Evolutionary conservation across 2,797 vertebrate species (phyloP), one percentile per base, ranked within the genome.

Genomic region (Pipistrellus kuhlii): DNA sequence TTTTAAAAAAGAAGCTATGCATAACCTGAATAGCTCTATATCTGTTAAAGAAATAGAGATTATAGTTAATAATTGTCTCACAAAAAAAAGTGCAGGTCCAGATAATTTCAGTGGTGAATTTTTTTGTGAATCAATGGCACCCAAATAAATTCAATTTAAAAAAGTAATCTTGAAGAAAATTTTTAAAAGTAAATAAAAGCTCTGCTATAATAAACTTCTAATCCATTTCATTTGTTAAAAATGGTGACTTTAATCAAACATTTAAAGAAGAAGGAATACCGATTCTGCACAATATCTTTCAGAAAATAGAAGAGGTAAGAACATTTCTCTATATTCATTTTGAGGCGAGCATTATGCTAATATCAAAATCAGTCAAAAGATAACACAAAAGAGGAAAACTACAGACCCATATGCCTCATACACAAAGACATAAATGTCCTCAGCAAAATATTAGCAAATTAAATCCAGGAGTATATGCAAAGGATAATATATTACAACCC

Each of bases 391-490:
- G 72, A 48, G 46, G 62, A 81, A 91, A 96, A 85, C 23, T 84
- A 62, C 6, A 73, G 32, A 44, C 23, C 68, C 51, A 23, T 41
- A 90, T 71, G 51, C 38, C 15, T 85, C 75, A 77, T 59, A 38
- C 73, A 94, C 38, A 92, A 72, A 82, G 32, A 73, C 21, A 92
- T 9, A 93, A 90, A 77, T 78, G 57, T 38, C 55, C n/a, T 92
- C 46, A 92, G 68, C 83, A 94, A 96, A 91, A 72, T 81, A 96
- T 83, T 46, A 92, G 76, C 53, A 77, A 90, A 85, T 62, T 44
- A 95, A 92, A 84, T 82, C 21, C 32, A 75, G 80, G 35, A 78
- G 68, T 32, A 66, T 13, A 84, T 32, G 38, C 62, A 90, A 88
- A 87, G 13, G 83, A 53, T 53, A 76, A 93, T 20, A 82, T 32